Conservation (phyloP, 2,113 vertebrate genomes). For the Eurystomus gularis region DNA sequence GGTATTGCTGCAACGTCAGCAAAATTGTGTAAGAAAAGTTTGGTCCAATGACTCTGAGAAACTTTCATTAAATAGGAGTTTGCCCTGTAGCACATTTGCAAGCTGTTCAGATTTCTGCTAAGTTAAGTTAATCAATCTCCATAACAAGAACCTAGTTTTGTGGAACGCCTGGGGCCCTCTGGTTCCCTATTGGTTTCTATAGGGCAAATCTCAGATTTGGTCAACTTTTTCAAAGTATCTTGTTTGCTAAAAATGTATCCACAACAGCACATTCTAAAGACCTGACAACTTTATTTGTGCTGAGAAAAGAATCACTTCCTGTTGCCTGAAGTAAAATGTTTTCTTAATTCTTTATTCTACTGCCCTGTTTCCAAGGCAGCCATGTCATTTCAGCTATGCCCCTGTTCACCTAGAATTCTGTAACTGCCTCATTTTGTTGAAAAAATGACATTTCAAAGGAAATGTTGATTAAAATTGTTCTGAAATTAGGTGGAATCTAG, state of each 20-base stretch:
- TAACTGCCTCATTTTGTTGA: not conserved
- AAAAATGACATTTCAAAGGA: not conserved
- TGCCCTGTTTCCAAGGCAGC: not conserved
- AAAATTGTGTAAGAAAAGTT: not conserved
- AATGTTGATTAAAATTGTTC: not conserved
- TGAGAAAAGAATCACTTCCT: not conserved
- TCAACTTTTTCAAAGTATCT: not conserved
- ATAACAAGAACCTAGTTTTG: not conserved
- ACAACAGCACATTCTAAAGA: not conserved
- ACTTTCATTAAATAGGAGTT: not conserved
- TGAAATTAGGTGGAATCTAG: not conserved
- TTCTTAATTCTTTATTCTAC: not conserved
- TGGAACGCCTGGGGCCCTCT: not conserved
- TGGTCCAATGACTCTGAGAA: not conserved
- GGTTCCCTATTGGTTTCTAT: not conserved
- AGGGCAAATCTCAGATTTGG: not conserved
- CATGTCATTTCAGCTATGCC: not conserved
- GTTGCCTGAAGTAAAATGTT: not conserved
- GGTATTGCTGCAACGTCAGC: not conserved
- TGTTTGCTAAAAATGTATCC: not conserved
- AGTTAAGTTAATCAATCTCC: constrained; percentile 7
- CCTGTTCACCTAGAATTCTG: not conserved
- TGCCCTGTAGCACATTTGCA: not conserved
- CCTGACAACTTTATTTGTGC: not conserved
- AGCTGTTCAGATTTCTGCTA: constrained; percentile 23